Conservation (phyloP, 2,113 vertebrate species). For the Probosciger aterrimus region DNA sequence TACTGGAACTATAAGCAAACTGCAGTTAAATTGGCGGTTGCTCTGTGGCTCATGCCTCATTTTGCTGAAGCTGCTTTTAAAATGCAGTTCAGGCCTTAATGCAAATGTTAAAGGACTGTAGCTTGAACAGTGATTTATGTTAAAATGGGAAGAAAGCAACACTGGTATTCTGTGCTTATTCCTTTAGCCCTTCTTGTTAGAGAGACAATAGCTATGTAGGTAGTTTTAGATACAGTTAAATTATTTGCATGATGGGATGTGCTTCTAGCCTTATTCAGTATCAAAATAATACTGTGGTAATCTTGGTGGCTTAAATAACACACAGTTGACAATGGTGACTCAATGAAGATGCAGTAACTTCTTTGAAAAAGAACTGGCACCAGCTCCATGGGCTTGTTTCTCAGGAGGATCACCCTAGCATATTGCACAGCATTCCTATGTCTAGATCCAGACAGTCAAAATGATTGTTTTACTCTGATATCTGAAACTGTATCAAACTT, state of each 20-base stretch:
- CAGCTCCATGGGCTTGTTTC: background rate
- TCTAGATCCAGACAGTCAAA: background rate
- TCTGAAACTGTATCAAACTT: background rate
- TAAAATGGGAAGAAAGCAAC: background rate
- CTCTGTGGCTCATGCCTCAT: background rate
- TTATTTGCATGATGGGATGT: background rate
- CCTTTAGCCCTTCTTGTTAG: background rate
- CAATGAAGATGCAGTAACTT: background rate
- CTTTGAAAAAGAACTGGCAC: background rate
- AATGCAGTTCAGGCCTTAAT: background rate
- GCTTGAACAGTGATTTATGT: background rate
- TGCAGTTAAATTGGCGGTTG: background rate
- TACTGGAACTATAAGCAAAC: background rate
- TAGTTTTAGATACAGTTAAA: background rate
- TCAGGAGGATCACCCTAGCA: background rate
- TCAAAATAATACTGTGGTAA: background rate
- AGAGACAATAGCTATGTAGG: background rate
- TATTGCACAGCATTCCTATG: background rate
- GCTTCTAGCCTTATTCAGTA: background rate
- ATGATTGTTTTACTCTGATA: accelerated
- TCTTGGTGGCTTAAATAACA: background rate
- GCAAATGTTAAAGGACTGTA: background rate
- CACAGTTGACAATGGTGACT: background rate
- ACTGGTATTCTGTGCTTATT: background rate
- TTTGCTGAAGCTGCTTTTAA: background rate